These are phyloP conservation scores for Pristionchus maxplancki DNA, from an alignment of 2,888 invertebrate species.

Conservation along the genomic window DNA sequence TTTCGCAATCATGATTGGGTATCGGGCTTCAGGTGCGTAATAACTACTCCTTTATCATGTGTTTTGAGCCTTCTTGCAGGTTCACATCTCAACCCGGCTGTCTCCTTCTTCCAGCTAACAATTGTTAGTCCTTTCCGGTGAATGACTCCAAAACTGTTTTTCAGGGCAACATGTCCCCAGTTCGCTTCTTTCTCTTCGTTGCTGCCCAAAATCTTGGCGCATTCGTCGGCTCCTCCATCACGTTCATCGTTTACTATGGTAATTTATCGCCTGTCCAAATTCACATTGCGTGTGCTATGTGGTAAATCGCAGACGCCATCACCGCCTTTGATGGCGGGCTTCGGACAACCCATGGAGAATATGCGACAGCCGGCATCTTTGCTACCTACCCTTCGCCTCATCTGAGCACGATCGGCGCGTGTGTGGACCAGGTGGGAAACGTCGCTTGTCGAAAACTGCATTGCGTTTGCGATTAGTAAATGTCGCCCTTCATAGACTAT, in stretches of 20 bases:
- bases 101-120: slow-evolving; percentile 26
- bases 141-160: neutral
- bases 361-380: slow-evolving; percentile 81
- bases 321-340: slow-evolving; percentile 78
- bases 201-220: slow-evolving; percentile 81
- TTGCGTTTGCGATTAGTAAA: neutral
- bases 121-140: neutral
- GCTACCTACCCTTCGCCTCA: slow-evolving; percentile 80
- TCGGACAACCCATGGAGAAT: slow-evolving; percentile 76
- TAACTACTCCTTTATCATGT: neutral
- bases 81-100: slow-evolving; percentile 1
- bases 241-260: slow-evolving; percentile 81
- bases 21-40: neutral
- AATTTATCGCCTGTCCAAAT: slow-evolving; percentile 55
- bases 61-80: neutral
- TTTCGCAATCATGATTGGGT: neutral
- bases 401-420: slow-evolving; percentile 78
- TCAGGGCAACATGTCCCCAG: slow-evolving; percentile 55
- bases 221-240: slow-evolving; percentile 80
- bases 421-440: slow-evolving; percentile 80
- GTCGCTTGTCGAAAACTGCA: neutral
- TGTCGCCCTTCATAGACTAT: slow-evolving; percentile 55
- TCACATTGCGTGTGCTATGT: neutral
- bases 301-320: slow-evolving; percentile 71
- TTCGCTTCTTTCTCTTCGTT: slow-evolving; percentile 78